Evolutionary conservation across 1,140 invertebrate genomes (phyloP), one percentile per base, ranked within the genome.

Genomic region (Rhyacophila brunnea): DNA sequence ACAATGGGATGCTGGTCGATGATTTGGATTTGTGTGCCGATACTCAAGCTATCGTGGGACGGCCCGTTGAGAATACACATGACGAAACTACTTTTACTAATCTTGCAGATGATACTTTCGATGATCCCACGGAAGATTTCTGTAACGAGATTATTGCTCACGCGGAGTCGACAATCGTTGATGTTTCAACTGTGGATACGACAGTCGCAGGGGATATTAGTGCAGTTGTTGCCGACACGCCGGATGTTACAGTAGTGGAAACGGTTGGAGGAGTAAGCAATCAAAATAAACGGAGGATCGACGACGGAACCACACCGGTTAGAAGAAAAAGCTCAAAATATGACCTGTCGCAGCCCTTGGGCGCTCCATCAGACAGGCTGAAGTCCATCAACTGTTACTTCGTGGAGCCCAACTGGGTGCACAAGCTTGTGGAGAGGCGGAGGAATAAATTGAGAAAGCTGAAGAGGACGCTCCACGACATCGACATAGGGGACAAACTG

Each of bases 21-120:
- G 58, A 65, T 50, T 50, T 65, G 40, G 63, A 65, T 48, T 61
- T 65, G 36, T 61, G 53, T 50, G n/a, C 28, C 9, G 40, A 52
- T 17, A 44, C 15, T 65, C 63, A 7, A 58, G 60, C 50, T 57
- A 15, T 17, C 11, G 4, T 34, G 5, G 4, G 62, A 60, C 35
- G 52, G 50, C 19, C 32, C 19, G 10, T 15, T 23, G 3, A 5
- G 23, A 28, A 28, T 28, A 28, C 23, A 3, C 18, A 40, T 48
- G 28, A 57, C 17, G n/a, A n/a, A n/a, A n/a, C n/a, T n/a, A n/a
- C n/a, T n/a, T n/a, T n/a, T n/a, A n/a, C n/a, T n/a, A n/a, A n/a
- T 7, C 15, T 6, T 46, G 14, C 2, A 5, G 7, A 28, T 28
- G 23, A 28, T 28, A 28, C 23, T 28, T 28, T 28, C 23, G 23